phyloP scores from a whole-genome alignment of 2,888 invertebrate species.

The Chrysolina americana region DNA sequence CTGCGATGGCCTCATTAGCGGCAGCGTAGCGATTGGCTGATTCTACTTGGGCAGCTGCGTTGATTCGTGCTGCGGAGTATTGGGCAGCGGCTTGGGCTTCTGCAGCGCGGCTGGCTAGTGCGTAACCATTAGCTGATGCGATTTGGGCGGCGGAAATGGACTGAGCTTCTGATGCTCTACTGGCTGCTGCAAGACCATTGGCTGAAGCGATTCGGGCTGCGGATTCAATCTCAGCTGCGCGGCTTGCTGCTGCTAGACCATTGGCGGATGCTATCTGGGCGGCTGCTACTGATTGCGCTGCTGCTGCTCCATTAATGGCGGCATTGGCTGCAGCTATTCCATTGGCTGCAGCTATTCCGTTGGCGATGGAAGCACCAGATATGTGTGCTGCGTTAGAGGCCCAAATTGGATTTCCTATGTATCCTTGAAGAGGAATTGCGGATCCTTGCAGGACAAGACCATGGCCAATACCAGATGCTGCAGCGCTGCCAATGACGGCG shows the following conservation, averaged over 20 bases:
- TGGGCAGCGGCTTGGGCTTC: constrained; percentile 43
- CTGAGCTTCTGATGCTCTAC: constrained; percentile 33
- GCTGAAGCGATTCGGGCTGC: constrained; percentile 33
- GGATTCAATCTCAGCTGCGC: constrained; percentile 29
- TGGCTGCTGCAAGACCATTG: constrained; percentile 32
- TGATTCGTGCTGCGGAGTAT: constrained; percentile 36
- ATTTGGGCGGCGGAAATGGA: constrained; percentile 29
- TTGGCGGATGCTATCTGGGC: constrained; percentile 35
- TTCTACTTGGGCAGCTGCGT: constrained; percentile 40
- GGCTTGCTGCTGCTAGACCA: constrained; percentile 27
- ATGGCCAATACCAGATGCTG: constrained; percentile 33
- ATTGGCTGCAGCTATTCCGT: constrained; percentile 13
- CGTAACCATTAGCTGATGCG: constrained; percentile 35
- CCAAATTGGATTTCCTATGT: constrained; percentile 29
- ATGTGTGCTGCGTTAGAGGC: neutral
- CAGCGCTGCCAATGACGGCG: constrained; percentile 12
- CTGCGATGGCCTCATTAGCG: constrained; percentile 36
- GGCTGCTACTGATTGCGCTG: constrained; percentile 23
- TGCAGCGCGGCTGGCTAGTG: constrained; percentile 35
- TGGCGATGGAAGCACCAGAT: constrained; percentile 31
- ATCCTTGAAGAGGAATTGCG: constrained; percentile 33
- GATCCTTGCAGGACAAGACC: constrained; percentile 34
- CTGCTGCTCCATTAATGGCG: constrained; percentile 4
- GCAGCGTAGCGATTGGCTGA: constrained; percentile 37
- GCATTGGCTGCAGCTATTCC: constrained; percentile 16